Conservation (phyloP, 2,113 vertebrate species). For the Poecilia latipinna region DNA sequence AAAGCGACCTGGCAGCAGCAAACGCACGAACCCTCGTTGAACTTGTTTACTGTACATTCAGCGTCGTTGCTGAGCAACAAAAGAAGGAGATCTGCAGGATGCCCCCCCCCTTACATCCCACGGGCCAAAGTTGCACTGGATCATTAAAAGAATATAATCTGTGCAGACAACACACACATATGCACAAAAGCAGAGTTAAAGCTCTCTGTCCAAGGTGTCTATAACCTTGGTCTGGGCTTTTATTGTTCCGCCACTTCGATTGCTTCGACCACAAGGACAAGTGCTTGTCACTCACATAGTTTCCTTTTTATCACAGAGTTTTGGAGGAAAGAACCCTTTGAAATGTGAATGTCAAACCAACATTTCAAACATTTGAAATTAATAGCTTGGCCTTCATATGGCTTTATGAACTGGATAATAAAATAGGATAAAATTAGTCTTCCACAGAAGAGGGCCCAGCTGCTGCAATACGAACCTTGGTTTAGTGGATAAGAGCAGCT, state of each 20-base stretch:
- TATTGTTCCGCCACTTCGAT: neutral
- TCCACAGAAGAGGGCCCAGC: constrained; percentile 51
- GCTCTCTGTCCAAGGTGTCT: constrained; percentile 3
- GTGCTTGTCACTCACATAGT: constrained; percentile 5
- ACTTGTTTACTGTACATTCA: constrained; percentile 48
- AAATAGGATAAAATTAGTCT: constrained; percentile 61
- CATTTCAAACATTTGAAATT: constrained; percentile 32
- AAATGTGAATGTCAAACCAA: neutral
- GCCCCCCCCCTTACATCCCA: constrained; percentile 1
- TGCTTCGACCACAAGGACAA: constrained; percentile 41
- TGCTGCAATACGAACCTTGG: constrained; percentile 65
- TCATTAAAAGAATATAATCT: constrained; percentile 7
- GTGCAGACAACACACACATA: constrained; percentile 10
- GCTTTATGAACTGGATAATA: constrained; percentile 29
- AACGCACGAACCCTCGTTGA: constrained; percentile 18
- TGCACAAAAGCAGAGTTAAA: neutral
- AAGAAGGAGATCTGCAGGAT: constrained; percentile 11
- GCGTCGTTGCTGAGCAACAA: constrained; percentile 41
- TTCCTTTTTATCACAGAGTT: constrained; percentile 7
- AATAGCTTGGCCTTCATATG: constrained; percentile 20
- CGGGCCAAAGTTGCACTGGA: constrained; percentile 5
- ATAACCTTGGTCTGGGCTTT: constrained; percentile 34
- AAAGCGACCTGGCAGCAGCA: constrained; percentile 30
- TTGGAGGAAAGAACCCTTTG: neutral
- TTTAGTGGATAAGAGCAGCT: constrained; percentile 61